phyloP scores from a whole-genome alignment of 2,113 vertebrate genomes.

The Misgurnus mizolepis region DNA sequence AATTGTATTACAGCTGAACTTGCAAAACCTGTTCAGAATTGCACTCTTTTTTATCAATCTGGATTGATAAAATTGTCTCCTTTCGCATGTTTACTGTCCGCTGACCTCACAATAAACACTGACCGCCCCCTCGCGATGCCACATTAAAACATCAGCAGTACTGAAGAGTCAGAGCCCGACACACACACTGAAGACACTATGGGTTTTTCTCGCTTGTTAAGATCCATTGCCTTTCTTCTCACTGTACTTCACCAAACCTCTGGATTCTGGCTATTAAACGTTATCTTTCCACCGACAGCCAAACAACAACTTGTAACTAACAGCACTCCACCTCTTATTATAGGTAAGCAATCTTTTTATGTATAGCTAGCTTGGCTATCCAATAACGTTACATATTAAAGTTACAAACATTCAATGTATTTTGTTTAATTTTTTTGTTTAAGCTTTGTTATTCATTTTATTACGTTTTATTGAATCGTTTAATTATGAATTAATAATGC shows the following conservation, averaged over 20 bases:
- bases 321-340: constrained; percentile 81
- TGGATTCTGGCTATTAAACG: constrained; percentile 85
- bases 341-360: constrained; percentile 75
- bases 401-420: neutral
- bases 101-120: neutral
- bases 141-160: constrained; percentile 12
- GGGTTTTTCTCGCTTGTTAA: constrained; percentile 31
- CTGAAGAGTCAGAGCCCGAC: neutral
- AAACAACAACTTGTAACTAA: constrained; percentile 72
- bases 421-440: neutral
- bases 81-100: neutral
- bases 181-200: constrained; percentile 24
- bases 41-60: no score
- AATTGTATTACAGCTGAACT: no score
- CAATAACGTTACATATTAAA: neutral
- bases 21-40: no score
- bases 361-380: no score
- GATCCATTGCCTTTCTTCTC: constrained; percentile 52
- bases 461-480: neutral
- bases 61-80: no score
- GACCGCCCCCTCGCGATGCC: constrained; percentile 3
- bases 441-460: neutral
- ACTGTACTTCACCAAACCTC: constrained; percentile 69
- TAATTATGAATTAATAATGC: neutral
- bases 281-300: constrained; percentile 83